Conservation (phyloP, 1,140 invertebrate species). For the Nasonia vitripennis region DNA sequence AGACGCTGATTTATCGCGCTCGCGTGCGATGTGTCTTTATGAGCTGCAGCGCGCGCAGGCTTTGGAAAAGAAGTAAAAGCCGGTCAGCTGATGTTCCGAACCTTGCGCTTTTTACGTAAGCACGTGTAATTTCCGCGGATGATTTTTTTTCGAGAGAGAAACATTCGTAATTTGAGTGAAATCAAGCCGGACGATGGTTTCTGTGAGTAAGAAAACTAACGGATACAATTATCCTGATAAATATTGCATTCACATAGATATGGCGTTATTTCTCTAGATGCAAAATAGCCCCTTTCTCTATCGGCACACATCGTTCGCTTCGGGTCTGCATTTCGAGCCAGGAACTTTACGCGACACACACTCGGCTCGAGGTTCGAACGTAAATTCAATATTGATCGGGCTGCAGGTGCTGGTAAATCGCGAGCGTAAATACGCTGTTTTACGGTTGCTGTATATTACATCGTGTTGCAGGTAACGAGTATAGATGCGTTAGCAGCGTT, state of each 20-base stretch:
- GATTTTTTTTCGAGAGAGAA: background rate
- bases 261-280: background rate
- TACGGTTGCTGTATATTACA: background rate
- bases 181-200: no score
- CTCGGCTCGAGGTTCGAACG: background rate
- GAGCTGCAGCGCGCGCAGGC: background rate
- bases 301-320: background rate
- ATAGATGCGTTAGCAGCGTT: no score
- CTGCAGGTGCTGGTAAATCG: slow-evolving; percentile 10
- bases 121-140: background rate
- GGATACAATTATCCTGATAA: no score
- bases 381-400: slow-evolving; percentile 33
- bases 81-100: background rate
- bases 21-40: background rate
- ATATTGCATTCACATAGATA: no score
- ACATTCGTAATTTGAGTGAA: no score
- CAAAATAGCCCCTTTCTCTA: background rate
- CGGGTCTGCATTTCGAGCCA: background rate
- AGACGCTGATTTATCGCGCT: background rate
- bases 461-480: no score
- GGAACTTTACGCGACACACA: slow-evolving; percentile 3
- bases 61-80: background rate
- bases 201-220: no score
- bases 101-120: background rate
- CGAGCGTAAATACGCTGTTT: slow-evolving; percentile 9